Conservation (phyloP, 2,888 invertebrate genomes). For the Spatulosminthurus flaviceps region DNA sequence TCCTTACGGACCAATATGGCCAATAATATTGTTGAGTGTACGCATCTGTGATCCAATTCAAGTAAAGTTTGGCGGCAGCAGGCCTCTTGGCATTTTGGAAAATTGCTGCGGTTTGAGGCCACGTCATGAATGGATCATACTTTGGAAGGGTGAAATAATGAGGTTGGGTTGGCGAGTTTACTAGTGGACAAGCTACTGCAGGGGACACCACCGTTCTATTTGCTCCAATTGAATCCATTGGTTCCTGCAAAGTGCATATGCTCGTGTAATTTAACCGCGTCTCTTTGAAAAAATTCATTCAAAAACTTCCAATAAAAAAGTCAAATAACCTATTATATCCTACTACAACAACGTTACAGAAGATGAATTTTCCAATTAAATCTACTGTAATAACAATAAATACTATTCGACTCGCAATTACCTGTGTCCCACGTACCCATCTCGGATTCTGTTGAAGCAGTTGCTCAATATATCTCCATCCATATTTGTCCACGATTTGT, state of each 20-base stretch:
- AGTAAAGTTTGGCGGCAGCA: constrained; percentile 48
- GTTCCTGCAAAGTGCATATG: constrained; percentile 9
- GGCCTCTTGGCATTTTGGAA: constrained; percentile 44
- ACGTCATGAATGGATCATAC: constrained; percentile 49
- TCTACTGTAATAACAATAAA: too few species aligned
- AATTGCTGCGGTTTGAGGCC: constrained; percentile 52
- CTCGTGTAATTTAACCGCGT: too few species aligned
- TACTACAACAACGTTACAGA: neutral
- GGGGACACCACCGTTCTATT: neutral
- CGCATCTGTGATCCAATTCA: constrained; percentile 48
- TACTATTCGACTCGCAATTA: too few species aligned
- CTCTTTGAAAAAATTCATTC: too few species aligned
- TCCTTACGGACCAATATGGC: constrained; percentile 41
- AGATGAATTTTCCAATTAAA: neutral
- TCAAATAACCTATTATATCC: too few species aligned
- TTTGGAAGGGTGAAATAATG: constrained; percentile 28
- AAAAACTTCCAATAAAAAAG: too few species aligned
- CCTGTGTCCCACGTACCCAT: constrained; percentile 48
- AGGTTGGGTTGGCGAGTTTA: neutral
- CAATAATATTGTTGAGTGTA: neutral
- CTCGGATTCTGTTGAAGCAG: constrained; percentile 34
- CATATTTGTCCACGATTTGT: constrained; percentile 48
- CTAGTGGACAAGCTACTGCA: neutral
- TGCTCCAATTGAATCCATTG: neutral
- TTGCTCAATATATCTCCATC: constrained; percentile 41